A percentile compares a stretch with the other conserved stretches of the same genome.
These are phyloP conservation scores for Sisyra terminalis DNA, from an alignment of 2,888 invertebrate genomes.

Conservation along the genomic window DNA sequence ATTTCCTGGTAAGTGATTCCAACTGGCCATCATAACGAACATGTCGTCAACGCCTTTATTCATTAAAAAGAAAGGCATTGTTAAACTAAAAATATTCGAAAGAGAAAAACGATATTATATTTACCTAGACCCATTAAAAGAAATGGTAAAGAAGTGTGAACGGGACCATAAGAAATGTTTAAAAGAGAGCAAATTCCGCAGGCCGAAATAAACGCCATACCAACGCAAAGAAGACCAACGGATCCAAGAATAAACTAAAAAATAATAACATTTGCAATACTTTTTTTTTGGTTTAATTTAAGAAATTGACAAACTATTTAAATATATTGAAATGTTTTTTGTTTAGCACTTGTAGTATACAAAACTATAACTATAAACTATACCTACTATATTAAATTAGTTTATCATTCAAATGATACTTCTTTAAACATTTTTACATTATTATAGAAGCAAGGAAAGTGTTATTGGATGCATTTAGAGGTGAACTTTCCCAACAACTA, in stretches of 20 bases:
- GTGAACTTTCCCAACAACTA: too few relatives aligned
- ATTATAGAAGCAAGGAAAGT: too few relatives aligned
- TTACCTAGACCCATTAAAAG: conserved; percentile 55
- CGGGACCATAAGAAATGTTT: conserved; percentile 60
- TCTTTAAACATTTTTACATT: too few relatives aligned
- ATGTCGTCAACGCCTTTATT: conserved; percentile 59
- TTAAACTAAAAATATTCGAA: background rate
- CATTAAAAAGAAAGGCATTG: background rate
- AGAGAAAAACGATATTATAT: background rate
- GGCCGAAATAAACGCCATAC: conserved; percentile 53
- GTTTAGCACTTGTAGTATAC: too few relatives aligned
- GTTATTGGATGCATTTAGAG: too few relatives aligned
- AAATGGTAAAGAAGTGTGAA: conserved; percentile 69
- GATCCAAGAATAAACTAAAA: conserved; percentile 44
- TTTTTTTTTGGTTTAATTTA: too few relatives aligned
- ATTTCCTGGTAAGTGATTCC: conserved; percentile 43
- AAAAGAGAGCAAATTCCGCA: conserved; percentile 54
- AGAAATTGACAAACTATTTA: too few relatives aligned
- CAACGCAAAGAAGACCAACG: conserved; percentile 53
- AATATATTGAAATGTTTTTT: too few relatives aligned
- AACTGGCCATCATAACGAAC: conserved; percentile 69
- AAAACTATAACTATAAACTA: too few relatives aligned
- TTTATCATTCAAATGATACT: too few relatives aligned
- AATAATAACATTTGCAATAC: conserved; percentile 6
- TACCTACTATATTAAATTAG: too few relatives aligned